Percentiles rank a stretch among this genome's conserved stretches.
phyloP scores from a whole-genome alignment of 2,113 vertebrate species.

The Eulemur rufifrons region DNA sequence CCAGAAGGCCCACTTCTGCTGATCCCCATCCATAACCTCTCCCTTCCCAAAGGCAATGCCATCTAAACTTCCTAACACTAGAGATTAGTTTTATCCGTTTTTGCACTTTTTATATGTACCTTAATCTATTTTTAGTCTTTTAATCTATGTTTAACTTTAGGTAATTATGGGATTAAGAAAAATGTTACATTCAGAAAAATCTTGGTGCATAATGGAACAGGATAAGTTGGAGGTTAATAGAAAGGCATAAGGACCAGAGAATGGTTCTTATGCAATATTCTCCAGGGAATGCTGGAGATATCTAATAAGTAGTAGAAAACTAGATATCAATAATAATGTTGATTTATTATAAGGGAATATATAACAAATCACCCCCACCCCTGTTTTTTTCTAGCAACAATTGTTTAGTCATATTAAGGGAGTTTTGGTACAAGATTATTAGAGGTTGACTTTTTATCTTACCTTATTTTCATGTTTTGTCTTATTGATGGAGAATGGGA shows the following conservation, averaged over 20 bases:
- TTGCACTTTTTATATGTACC: neutral
- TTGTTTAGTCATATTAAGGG: slow-evolving; percentile 2
- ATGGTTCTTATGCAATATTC: neutral
- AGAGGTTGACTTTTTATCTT: neutral
- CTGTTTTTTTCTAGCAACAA: neutral
- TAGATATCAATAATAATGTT: slow-evolving; percentile 11
- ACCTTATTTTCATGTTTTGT: slow-evolving; percentile 24
- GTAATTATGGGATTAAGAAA: slow-evolving; percentile 30
- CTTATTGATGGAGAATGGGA: neutral
- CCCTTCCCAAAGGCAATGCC: neutral
- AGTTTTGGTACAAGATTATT: slow-evolving; percentile 24
- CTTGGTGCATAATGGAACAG: neutral
- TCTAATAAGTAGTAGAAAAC: neutral
- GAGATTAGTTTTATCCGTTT: slow-evolving; percentile 34
- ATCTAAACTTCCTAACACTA: slow-evolving; percentile 7
- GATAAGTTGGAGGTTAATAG: neutral
- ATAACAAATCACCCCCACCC: neutral
- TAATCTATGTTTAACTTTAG: slow-evolving; percentile 38
- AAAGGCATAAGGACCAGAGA: slow-evolving; percentile 19
- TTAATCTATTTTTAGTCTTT: slow-evolving; percentile 13
- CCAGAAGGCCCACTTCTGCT: neutral
- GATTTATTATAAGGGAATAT: neutral
- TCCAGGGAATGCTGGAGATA: neutral
- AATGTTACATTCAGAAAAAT: slow-evolving; percentile 39
- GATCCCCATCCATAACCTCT: neutral